A percentile compares a stretch with the other conserved stretches of the same genome.
These are phyloP conservation scores for Archaeoteleia sp. DNA, from an alignment of 2,888 invertebrate genomes.

Conservation along the genomic window DNA sequence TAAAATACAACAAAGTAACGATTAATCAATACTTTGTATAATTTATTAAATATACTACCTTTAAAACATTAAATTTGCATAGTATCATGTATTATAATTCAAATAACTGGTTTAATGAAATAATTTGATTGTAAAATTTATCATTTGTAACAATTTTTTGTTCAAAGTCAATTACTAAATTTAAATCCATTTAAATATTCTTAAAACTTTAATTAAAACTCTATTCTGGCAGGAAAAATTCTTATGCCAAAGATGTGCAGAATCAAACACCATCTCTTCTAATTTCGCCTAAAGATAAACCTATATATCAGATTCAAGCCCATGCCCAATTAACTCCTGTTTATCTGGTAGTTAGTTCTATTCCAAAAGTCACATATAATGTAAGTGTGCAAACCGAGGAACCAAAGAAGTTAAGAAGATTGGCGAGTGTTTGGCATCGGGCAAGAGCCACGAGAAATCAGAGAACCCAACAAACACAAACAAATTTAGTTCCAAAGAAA, in stretches of 20 bases:
- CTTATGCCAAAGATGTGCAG: slow-evolving; percentile 3
- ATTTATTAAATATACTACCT: too few species aligned
- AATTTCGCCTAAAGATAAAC: slow-evolving; percentile 14
- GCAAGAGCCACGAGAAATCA: slow-evolving; percentile 43
- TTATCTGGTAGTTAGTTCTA: slow-evolving; percentile 23
- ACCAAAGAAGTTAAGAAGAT: slow-evolving; percentile 40
- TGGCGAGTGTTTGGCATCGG: slow-evolving; percentile 5
- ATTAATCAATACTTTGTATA: too few species aligned
- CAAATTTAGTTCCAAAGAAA: slow-evolving; percentile 58
- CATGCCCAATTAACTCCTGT: slow-evolving; percentile 23
- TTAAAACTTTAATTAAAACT: too few species aligned
- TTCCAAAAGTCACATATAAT: slow-evolving; percentile 60
- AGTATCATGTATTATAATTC: too few species aligned
- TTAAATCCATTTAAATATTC: too few species aligned
- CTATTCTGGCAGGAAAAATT: slow-evolving; percentile 16
- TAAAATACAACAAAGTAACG: too few species aligned
- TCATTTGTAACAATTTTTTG: slow-evolving; percentile 7
- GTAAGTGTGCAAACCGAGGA: slow-evolving; percentile 69
- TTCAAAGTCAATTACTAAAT: not conserved
- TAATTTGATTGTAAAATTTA: too few species aligned
- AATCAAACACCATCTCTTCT: not conserved
- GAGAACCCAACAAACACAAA: slow-evolving; percentile 71
- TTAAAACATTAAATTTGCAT: too few species aligned
- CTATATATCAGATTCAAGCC: slow-evolving; percentile 34
- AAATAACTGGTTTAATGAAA: too few species aligned